phyloP scores from a whole-genome alignment of 2,797 vertebrate genomes.

The Galagoides demidoff region DNA sequence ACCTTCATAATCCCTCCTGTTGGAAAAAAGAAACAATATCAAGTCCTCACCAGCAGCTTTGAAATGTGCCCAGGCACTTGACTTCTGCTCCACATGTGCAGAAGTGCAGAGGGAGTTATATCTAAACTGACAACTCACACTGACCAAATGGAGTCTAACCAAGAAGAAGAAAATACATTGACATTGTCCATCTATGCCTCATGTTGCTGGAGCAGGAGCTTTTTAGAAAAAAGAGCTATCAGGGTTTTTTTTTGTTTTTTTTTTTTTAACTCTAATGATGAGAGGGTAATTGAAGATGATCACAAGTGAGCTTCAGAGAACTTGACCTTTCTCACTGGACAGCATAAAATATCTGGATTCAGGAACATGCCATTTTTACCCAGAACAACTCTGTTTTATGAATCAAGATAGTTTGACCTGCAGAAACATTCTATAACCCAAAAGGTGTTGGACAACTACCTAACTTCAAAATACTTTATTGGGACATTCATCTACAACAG shows the following conservation, averaged over 20 bases:
- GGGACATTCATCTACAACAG: not conserved
- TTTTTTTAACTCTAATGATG: not conserved
- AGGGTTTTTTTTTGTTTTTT: too few species aligned
- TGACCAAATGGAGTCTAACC: constrained; percentile 50
- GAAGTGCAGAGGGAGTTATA: constrained; percentile 47
- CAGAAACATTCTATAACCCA: not conserved
- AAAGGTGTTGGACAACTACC: not conserved
- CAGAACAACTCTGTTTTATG: not conserved
- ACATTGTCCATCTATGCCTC: not conserved
- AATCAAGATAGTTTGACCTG: not conserved
- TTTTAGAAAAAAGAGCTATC: constrained; percentile 35
- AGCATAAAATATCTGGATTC: not conserved
- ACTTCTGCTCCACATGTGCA: constrained; percentile 14
- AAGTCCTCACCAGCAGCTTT: not conserved
- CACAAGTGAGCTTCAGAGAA: not conserved
- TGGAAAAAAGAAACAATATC: constrained; percentile 9
- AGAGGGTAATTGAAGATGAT: not conserved
- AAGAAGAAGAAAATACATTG: constrained; percentile 34
- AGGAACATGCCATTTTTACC: not conserved
- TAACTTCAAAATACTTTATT: not conserved
- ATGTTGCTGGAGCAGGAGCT: not conserved
- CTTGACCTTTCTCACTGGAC: not conserved
- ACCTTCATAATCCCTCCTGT: not conserved
- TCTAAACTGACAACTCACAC: constrained; percentile 31
- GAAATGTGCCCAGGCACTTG: constrained; percentile 25